phyloP scores from a whole-genome alignment of 2,888 invertebrate species.

The Lottia scabra region DNA sequence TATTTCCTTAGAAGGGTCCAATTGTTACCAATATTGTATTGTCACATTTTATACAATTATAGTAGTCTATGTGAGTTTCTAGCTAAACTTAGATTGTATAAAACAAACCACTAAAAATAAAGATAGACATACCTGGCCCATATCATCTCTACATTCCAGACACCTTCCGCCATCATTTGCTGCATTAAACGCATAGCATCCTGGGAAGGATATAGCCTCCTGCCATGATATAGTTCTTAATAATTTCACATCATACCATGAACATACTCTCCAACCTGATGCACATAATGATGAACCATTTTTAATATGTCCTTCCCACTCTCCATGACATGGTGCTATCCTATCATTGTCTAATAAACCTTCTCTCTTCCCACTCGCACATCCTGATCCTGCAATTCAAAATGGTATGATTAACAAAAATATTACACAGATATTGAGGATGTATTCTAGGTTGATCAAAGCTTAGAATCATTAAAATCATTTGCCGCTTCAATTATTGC shows the following conservation, averaged over 20 bases:
- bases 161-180: constrained; percentile 65
- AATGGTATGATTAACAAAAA: too few species aligned
- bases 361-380: constrained; percentile 51
- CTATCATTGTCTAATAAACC: constrained; percentile 40
- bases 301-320: constrained; percentile 60
- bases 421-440: too few species aligned
- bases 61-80: too few species aligned
- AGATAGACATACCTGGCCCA: constrained; percentile 46
- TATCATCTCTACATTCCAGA: constrained; percentile 50
- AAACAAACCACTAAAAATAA: too few species aligned
- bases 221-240: constrained; percentile 57
- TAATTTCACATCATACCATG: constrained; percentile 44
- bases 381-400: constrained; percentile 45
- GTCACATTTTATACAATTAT: too few species aligned
- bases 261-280: constrained; percentile 61
- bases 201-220: constrained; percentile 52
- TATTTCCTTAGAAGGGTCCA: too few species aligned
- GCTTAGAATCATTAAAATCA: too few species aligned
- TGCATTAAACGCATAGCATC: constrained; percentile 64
- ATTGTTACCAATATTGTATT: too few species aligned
- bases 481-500: too few species aligned
- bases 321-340: constrained; percentile 57
- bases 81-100: too few species aligned
- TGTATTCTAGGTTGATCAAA: too few species aligned
- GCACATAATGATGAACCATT: constrained; percentile 54